A percentile compares a stretch with the other conserved stretches of the same genome.
Conservation (phyloP, 2,888 invertebrate genomes). For the Nesidiocoris tenuis region DNA sequence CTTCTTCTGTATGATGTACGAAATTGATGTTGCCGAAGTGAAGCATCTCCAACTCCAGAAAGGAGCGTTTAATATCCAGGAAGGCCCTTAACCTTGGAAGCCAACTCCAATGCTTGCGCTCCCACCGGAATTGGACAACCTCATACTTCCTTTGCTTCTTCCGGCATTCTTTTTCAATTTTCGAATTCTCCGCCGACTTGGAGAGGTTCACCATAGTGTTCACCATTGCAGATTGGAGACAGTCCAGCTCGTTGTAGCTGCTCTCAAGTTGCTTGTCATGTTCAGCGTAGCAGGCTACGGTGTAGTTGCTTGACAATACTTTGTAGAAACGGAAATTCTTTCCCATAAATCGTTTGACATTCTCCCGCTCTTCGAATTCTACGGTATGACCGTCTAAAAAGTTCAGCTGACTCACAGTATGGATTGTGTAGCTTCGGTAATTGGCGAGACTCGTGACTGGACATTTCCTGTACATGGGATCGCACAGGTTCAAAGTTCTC, state of each 20-base stretch:
- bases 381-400: conserved; percentile 30
- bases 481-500: conserved; percentile 25
- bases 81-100: conserved; percentile 6
- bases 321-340: conserved; percentile 29
- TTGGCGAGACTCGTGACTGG: conserved; percentile 39
- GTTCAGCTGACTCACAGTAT: conserved; percentile 32
- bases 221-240: conserved; percentile 2
- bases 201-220: conserved; percentile 5
- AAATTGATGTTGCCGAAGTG: conserved; percentile 38
- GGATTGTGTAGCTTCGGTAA: conserved; percentile 39
- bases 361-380: conserved; percentile 41
- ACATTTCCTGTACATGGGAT: conserved; percentile 39
- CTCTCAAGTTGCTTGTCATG: not conserved
- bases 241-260: conserved; percentile 16
- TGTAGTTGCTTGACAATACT: conserved; percentile 10
- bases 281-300: not conserved
- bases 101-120: conserved; percentile 25
- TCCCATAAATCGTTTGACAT: conserved; percentile 1
- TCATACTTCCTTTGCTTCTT: conserved; percentile 24
- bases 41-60: conserved; percentile 28
- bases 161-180: conserved; percentile 22
- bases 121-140: conserved; percentile 31
- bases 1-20: conserved; percentile 27
- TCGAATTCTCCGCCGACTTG: not conserved
- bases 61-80: not conserved